These are phyloP conservation scores for Antechinus stuartii DNA, from an alignment of 2,113 vertebrate genomes.

Conservation along the genomic window DNA sequence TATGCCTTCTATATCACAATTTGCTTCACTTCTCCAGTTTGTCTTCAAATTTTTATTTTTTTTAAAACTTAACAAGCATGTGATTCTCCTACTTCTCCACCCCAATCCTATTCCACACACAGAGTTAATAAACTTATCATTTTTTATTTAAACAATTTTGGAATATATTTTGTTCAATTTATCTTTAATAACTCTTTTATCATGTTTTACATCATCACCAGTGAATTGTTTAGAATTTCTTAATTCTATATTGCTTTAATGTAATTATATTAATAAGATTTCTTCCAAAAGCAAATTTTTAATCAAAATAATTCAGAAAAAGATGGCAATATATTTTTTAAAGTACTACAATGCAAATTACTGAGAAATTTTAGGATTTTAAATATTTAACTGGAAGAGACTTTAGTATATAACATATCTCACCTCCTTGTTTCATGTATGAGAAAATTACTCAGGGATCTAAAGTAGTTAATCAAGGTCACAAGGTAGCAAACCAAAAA, in stretches of 20 bases:
- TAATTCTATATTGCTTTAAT: no score
- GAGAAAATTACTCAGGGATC: background rate
- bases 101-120: background rate
- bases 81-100: background rate
- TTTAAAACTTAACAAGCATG: background rate
- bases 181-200: no score
- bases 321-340: background rate
- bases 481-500: background rate
- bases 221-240: no score
- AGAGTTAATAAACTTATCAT: background rate
- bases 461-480: background rate
- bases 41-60: background rate
- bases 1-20: background rate
- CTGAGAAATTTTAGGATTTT: background rate
- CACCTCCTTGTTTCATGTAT: no score
- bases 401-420: background rate
- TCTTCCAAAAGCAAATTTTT: background rate
- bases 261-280: background rate
- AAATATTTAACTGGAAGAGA: background rate
- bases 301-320: background rate
- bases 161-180: no score
- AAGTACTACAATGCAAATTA: background rate
- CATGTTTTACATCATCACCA: no score
- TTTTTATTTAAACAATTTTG: background rate
- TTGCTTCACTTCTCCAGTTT: background rate